These are phyloP conservation scores for Rhyzopertha dominica DNA, from an alignment of 1,140 invertebrate genomes.

Conservation along the genomic window DNA sequence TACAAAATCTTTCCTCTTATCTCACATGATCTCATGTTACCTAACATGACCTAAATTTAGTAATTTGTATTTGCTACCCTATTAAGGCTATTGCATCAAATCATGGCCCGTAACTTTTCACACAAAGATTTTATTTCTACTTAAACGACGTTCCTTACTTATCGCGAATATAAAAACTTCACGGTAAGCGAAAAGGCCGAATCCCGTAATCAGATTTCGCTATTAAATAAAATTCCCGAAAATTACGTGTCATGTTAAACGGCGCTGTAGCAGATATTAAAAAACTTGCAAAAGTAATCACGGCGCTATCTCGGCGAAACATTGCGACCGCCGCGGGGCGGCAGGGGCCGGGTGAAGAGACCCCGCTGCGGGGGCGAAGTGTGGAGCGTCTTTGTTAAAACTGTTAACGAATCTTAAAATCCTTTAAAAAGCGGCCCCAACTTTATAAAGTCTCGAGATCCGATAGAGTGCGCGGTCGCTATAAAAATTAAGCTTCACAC, in stretches of 20 bases:
- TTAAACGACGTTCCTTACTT: no score
- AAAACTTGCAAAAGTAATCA: constrained; percentile 39
- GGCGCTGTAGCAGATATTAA: constrained; percentile 34
- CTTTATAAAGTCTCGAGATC: constrained; percentile 35
- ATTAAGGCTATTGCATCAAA: no score
- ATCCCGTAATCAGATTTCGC: constrained; percentile 19
- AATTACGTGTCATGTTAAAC: constrained; percentile 35
- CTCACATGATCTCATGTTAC: no score
- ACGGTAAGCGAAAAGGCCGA: constrained; percentile 16
- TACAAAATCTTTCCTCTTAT: no score
- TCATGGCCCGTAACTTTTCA: no score
- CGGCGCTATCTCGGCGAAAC: constrained; percentile 22
- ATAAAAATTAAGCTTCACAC: constrained; percentile 42
- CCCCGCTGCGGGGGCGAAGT: constrained; percentile 24
- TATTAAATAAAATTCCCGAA: constrained; percentile 30
- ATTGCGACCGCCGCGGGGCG: not conserved
- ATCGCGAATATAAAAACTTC: constrained; percentile 15
- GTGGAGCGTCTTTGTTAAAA: constrained; percentile 40
- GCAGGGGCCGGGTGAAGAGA: no score
- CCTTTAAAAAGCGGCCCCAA: constrained; percentile 39
- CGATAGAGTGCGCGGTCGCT: constrained; percentile 28
- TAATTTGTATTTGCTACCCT: no score
- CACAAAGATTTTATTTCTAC: no score
- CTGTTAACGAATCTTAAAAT: constrained; percentile 43
- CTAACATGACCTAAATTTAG: no score